Percentiles rank a stretch among this genome's conserved stretches.
phyloP scores from a whole-genome alignment of 2,113 vertebrate species.

The Caracal caracal region DNA sequence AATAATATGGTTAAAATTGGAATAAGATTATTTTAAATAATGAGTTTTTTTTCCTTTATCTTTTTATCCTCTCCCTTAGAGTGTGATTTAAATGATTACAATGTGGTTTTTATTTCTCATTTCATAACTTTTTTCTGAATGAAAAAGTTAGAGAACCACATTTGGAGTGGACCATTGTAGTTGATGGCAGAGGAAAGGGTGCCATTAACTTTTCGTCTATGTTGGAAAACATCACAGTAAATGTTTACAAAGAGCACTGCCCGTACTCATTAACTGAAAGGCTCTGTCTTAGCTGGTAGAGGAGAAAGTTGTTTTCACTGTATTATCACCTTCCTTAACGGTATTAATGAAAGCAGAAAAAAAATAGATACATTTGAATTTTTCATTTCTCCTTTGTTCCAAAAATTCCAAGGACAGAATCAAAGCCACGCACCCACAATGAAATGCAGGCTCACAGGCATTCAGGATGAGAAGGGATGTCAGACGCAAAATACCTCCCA shows the following conservation, averaged over 20 bases:
- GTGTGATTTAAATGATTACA: constrained; percentile 57
- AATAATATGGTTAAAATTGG: not conserved
- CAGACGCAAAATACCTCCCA: accelerated
- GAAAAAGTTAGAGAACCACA: not conserved
- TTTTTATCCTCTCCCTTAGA: constrained; percentile 37
- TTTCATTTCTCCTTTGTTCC: not conserved
- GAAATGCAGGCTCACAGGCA: accelerated
- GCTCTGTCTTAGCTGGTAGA: not conserved
- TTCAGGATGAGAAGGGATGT: accelerated
- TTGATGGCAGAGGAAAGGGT: not conserved
- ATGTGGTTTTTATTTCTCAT: constrained; percentile 17
- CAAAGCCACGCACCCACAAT: not conserved
- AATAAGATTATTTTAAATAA: not conserved
- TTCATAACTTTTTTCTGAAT: not conserved
- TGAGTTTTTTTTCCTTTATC: not conserved
- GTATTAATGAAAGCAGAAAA: not conserved
- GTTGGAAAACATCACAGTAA: not conserved
- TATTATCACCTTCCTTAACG: not conserved
- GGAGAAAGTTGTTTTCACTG: not conserved
- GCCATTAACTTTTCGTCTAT: not conserved
- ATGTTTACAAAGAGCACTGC: not conserved
- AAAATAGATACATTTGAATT: not conserved
- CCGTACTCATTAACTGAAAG: not conserved
- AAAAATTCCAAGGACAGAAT: not conserved
- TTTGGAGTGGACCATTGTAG: not conserved